These are phyloP conservation scores for Coracopsis vasa DNA, from an alignment of 2,113 vertebrate species.

Conservation along the genomic window DNA sequence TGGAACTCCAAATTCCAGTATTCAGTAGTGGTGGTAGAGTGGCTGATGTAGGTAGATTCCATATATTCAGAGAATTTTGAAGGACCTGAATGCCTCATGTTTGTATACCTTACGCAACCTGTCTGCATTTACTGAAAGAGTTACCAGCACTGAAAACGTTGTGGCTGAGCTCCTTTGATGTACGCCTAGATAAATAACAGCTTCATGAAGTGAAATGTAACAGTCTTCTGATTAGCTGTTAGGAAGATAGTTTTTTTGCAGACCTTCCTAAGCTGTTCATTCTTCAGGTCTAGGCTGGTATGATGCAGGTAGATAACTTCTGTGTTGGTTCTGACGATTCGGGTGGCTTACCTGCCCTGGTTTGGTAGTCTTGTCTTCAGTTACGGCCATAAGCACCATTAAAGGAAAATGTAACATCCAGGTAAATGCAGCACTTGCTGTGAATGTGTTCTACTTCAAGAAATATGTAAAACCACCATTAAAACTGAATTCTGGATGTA, in stretches of 20 bases:
- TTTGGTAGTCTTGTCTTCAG: neutral
- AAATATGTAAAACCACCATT: neutral
- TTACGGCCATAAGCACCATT: neutral
- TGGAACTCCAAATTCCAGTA: neutral
- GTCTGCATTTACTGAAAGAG: fast-evolving
- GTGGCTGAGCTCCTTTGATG: neutral
- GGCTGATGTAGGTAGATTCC: neutral
- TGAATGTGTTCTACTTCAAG: neutral
- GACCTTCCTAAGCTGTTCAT: neutral
- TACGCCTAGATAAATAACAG: neutral
- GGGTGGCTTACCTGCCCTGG: neutral
- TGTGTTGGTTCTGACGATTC: neutral
- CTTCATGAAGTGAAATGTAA: neutral
- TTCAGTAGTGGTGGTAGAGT: neutral
- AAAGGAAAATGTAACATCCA: neutral
- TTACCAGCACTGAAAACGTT: neutral
- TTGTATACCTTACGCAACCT: neutral
- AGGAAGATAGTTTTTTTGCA: neutral
- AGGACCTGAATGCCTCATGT: neutral
- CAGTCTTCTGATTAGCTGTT: neutral
- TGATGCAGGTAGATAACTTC: neutral
- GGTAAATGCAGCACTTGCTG: neutral
- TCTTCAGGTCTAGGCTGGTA: neutral
- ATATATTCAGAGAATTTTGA: neutral
- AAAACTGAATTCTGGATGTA: neutral